Evolutionary conservation across 1,140 invertebrate species (phyloP).

Genomic region (Anastatus disparis): DNA sequence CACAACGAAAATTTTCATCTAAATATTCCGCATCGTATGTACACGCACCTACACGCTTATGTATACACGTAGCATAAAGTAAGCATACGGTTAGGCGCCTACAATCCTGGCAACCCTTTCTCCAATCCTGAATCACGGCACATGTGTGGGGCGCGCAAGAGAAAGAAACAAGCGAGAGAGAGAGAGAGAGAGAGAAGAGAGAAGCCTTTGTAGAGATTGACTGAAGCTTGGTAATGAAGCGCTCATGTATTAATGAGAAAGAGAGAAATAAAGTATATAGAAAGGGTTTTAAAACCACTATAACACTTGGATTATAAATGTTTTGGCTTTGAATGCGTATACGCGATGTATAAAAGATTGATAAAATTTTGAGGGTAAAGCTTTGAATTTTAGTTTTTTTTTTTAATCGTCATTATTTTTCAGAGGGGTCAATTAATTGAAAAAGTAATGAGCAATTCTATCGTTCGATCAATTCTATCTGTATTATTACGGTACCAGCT

Average conservation of each 20-base stretch:
- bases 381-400: background rate
- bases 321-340: background rate
- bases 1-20: too few species aligned
- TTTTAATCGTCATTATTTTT: constrained; percentile 2
- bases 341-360: background rate
- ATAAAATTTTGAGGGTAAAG: background rate
- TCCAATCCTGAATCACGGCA: background rate
- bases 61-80: background rate
- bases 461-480: too few species aligned
- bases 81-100: background rate
- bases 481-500: too few species aligned
- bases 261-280: background rate
- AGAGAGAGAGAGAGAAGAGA: too few species aligned
- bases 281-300: constrained; percentile 2
- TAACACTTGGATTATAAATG: background rate
- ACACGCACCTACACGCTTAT: too few species aligned
- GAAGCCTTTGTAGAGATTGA: constrained; percentile 5
- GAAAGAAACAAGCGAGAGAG: too few species aligned
- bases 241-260: constrained; percentile 15
- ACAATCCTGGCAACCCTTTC: background rate
- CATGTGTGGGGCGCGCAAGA: too few species aligned
- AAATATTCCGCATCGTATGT: too few species aligned
- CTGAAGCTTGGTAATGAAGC: constrained; percentile 11
- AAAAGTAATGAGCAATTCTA: too few species aligned
- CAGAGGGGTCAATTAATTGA: too few species aligned